Base-by-base conservation (phyloP, 2,797 vertebrate genomes). In the Melanotaenia nigrans region DNA sequence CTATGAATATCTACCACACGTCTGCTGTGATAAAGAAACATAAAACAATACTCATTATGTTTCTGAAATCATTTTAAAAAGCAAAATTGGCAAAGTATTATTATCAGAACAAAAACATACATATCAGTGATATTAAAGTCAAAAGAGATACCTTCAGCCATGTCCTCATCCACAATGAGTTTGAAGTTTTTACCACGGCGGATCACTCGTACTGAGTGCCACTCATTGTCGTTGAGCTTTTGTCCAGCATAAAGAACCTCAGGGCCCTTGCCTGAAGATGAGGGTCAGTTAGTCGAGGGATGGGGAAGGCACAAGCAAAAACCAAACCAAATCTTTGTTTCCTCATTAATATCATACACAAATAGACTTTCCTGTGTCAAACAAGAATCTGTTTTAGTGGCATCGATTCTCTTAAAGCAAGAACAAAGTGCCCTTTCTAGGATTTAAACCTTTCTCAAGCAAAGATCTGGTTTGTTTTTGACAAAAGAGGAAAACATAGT, bases 151-250 rank as follows among this genome's bases (percentile, higher is more conserved):
- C 97, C 97, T 94, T 99, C 97, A 0, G 97, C 95, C 61, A 97
- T 95, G 72, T 97, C 97, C 25, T 98, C 96, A 61, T 99, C 97
- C 91, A 99, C 98, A 0, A 93, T 96, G 65, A 99, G 93, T 86
- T 96, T 97, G 84, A 98, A 94, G 94, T 91, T 95, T 90, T 98
- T 99, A 90, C 97, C 98, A 16, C 97, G 95, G 0, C 98, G 96
- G 60, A 97, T 87, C 65, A 99, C 97, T 28, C 96, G 94, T 3
- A 99, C 97, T 0, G 97, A 96, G 93, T 99, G 98, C 98, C 98
- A 99, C 38, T 98, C 96, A 0, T 99, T 98, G 94, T 99, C 97
- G 66, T 98, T 99, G 89, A 99, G 95, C 73, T 99, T 99, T 93
- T 98, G 96, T 71, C 98, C 98, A 20, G 97, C 98, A 71, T 97